These are phyloP conservation scores for Astreopora myriophthalma DNA, from an alignment of 64 coral and sea anemone genomes.

Conservation along the genomic window DNA sequence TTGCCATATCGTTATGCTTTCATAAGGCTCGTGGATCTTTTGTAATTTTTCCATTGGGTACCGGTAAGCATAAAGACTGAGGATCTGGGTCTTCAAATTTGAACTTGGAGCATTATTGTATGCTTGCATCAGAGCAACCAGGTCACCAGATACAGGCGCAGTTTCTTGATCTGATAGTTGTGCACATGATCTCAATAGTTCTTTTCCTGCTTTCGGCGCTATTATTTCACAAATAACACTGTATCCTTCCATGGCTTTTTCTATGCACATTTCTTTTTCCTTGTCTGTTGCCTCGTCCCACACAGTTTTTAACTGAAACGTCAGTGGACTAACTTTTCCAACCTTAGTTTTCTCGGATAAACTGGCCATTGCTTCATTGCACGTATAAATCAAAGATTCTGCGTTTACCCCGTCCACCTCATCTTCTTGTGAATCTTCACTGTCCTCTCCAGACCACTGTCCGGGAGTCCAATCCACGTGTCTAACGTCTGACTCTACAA, in stretches of 20 bases:
- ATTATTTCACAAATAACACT: constrained; percentile 39
- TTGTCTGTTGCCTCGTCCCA: constrained; percentile 58
- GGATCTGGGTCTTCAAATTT: constrained; percentile 59
- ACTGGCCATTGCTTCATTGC: constrained; percentile 52
- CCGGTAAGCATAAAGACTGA: constrained; percentile 62
- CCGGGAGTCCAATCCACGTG: neutral
- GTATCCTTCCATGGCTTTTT: constrained; percentile 56
- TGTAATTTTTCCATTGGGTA: constrained; percentile 38
- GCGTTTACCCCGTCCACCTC: neutral
- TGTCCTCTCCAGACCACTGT: neutral
- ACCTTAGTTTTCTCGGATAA: constrained; percentile 27
- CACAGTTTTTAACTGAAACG: constrained; percentile 53
- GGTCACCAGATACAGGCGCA: neutral
- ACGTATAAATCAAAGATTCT: constrained; percentile 14
- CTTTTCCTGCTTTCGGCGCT: constrained; percentile 45
- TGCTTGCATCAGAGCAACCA: constrained; percentile 46
- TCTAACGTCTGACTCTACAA: neutral
- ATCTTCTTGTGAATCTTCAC: constrained; percentile 19
- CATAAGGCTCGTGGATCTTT: constrained; percentile 71
- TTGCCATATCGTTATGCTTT: constrained; percentile 41
- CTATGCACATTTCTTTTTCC: constrained; percentile 55
- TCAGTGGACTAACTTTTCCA: constrained; percentile 25
- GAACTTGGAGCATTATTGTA: constrained; percentile 46
- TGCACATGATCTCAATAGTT: constrained; percentile 10
- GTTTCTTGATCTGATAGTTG: neutral